Base-by-base conservation (phyloP, 37 sponge, comb jelly and placozoan genomes). In the Halichondria panicea region DNA sequence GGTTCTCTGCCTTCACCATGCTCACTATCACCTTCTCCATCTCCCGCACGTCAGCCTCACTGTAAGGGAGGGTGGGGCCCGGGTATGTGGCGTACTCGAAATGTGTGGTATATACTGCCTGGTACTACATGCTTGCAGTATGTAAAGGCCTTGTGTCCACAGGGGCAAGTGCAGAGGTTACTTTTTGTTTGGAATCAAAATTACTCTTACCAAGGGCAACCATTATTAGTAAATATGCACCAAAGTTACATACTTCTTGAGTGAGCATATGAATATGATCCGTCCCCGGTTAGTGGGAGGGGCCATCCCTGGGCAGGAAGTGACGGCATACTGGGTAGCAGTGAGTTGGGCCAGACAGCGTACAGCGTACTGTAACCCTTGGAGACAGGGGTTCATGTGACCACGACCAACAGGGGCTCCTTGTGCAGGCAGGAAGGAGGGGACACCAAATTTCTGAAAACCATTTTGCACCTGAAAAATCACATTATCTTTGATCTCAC, bases 291-390 rank as follows among this genome's bases (percentile, higher is more conserved):
- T 91, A 43, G 34, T 18, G 7, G 77, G 66, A 7, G 66, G 43
- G 2, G 55, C 43, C n/a, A 4, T 42, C 21, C 30, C 15, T 15
- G 28, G 74, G 11, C 33, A 28, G 6, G 81, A 61, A 35, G 71
- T 86, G 33, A 58, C 66, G 36, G 91, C 91, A 53, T 81, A 91
- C 74, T 91, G 91, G 0, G 91, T 81, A 44, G 91, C 91, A 15
- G 83, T 86, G 61, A 91, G 83, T 63, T 91, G 87, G 18, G 87
- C 87, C 21, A 91, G 79, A 66, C 91, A 91, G 13, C 76, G 69
- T 36, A 86, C 77, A 0, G 83, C 91, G 37, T 77, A 91, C 58
- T 73, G 71, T 3, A 91, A 13, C 32, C 91, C 91, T 60, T 79
- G 80, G 13, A 79, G 41, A 42, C 80, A 79, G 1, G 80, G 70